A percentile compares a stretch with the other conserved stretches of the same genome.
Conservation (phyloP, 2,113 vertebrate species). For the Aepyceros melampus region DNA sequence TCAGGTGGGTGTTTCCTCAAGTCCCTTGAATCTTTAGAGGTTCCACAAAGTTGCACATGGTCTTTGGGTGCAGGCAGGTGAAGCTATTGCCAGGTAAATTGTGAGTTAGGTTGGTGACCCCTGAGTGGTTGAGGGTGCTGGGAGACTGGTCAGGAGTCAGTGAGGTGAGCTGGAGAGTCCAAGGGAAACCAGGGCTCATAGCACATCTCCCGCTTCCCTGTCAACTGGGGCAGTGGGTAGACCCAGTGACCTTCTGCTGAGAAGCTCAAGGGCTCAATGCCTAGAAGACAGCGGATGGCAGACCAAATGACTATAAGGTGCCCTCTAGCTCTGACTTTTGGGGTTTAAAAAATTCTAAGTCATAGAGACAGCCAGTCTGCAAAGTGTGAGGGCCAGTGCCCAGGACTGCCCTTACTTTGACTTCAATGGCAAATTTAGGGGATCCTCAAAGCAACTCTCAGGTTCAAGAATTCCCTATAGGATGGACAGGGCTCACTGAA, state of each 20-base stretch:
- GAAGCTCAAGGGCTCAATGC: background rate
- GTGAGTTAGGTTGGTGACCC: too few species aligned
- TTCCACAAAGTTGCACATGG: background rate
- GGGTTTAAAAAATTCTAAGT: background rate
- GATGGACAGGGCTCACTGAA: too few species aligned
- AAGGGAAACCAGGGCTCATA: too few species aligned
- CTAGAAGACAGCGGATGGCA: background rate
- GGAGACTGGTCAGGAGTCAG: background rate
- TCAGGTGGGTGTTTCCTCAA: background rate
- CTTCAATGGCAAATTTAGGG: background rate
- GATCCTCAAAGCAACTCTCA: too few species aligned
- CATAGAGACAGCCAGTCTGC: background rate
- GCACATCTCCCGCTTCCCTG: background rate
- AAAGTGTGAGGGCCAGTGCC: too few species aligned
- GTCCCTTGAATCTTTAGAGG: background rate
- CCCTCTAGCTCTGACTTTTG: background rate
- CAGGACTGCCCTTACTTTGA: too few species aligned
- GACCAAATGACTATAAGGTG: too few species aligned
- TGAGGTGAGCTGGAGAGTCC: background rate
- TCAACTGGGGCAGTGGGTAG: background rate
- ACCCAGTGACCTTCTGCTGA: too few species aligned
- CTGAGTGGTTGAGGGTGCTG: background rate
- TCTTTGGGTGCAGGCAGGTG: fast-evolving
- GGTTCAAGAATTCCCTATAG: background rate
- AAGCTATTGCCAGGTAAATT: too few species aligned